Percentiles rank a stretch among this genome's conserved stretches.
Evolutionary conservation across 1,140 invertebrate species (phyloP).

Genomic region (Gerris buenoi): DNA sequence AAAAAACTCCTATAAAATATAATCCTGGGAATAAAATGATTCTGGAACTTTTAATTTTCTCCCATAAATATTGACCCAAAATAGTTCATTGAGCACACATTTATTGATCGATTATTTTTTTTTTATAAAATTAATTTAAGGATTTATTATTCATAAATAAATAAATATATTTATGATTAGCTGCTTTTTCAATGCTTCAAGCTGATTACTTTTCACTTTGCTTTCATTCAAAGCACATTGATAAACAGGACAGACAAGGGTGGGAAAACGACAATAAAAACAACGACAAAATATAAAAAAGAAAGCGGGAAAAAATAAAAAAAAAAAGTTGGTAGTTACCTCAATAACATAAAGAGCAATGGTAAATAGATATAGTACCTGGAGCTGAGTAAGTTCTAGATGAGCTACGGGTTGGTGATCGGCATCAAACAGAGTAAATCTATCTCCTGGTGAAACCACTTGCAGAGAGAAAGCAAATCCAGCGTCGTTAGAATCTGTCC

Average conservation of each 20-base stretch:
- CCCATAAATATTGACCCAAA: too few species aligned
- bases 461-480: slow-evolving; percentile 57
- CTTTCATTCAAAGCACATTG: too few species aligned
- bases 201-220: too few species aligned
- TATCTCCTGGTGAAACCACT: slow-evolving; percentile 48
- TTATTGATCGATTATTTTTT: too few species aligned
- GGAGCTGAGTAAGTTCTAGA: slow-evolving; percentile 41
- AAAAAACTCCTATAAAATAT: too few species aligned
- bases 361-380: slow-evolving; percentile 33
- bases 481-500: slow-evolving; percentile 53
- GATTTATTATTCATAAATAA: too few species aligned
- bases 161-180: too few species aligned
- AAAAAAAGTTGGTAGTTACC: background rate
- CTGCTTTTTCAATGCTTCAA: too few species aligned
- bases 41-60: too few species aligned
- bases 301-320: background rate
- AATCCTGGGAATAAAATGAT: too few species aligned
- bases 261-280: background rate
- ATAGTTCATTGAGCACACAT: too few species aligned
- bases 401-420: slow-evolving; percentile 44
- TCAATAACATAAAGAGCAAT: slow-evolving; percentile 14
- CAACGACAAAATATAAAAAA: background rate
- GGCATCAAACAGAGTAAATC: slow-evolving; percentile 50
- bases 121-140: too few species aligned
- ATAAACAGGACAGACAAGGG: background rate